Evolutionary conservation across 2,888 invertebrate genomes (phyloP), one percentile per base, ranked within the genome.

Genomic region (Drosophila mulleri): DNA sequence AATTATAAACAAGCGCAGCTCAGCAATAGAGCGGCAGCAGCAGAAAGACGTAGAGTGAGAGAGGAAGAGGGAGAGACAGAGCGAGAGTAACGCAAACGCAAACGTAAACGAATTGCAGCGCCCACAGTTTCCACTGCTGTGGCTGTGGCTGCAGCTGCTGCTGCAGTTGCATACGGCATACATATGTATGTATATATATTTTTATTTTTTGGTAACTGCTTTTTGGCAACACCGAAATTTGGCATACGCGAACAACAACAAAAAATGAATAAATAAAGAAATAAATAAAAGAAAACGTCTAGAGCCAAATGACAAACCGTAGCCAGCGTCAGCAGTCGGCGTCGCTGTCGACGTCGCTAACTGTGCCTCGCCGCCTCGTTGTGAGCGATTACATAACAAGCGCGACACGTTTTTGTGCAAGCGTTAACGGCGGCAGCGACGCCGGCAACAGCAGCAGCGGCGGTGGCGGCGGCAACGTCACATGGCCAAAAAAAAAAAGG

Each of bases 1-100:
- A 86, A 87, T 89, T 81, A 84, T 82, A 82, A 89, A 81, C 78
- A 81, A 79, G 81, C 84, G 71, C 54, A 57, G 78, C 74, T 69
- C 56, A 75, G 42, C 64, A 50, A 45, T 32, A 48, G 39, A 45
- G 45, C 41, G 35, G 37, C 53, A n/a, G 53, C 14, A 18, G 42
- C 42, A 20, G 41, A 18, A 44, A 29, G 41, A 53, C 57, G 29
- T 29, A 47, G 53, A 53, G 37, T 16, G 52, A 37, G 23, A 14
- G 52, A 7, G 20, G n/a, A n/a, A 16, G 35, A 37, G 37, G 29
- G 3, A 20, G 20, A 6, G 48, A 26, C 6, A 52, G 35, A 35
- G 52, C 32, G 52, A 52, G 52, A 52, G 48, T 20, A 52, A 35
- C 35, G 52, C 8, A 23, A 32, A 39, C 50, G 67, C 62, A 53